These are phyloP conservation scores for Lepidostoma basale DNA, from an alignment of 1,140 invertebrate genomes.

Conservation along the genomic window DNA sequence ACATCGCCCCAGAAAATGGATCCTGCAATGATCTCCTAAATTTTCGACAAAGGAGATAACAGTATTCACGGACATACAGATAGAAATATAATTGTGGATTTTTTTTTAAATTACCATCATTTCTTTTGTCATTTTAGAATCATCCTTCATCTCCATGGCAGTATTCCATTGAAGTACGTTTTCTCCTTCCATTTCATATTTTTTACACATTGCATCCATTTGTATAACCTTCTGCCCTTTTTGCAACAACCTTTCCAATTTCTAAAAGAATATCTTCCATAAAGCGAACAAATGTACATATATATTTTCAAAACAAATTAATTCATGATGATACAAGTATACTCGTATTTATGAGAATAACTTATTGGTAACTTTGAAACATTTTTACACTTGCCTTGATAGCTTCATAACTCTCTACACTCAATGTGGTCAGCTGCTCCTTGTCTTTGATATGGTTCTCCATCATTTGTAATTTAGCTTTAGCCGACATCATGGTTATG, in stretches of 20 bases:
- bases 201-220: constrained; percentile 54
- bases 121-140: constrained; percentile 13
- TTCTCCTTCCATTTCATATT: constrained; percentile 55
- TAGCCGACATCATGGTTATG: constrained; percentile 32
- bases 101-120: constrained; percentile 29
- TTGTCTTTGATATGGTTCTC: constrained; percentile 38
- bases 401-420: constrained; percentile 40
- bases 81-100: too few relatives aligned
- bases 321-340: too few relatives aligned
- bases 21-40: too few relatives aligned
- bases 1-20: too few relatives aligned
- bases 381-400: constrained; percentile 32
- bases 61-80: too few relatives aligned
- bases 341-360: too few relatives aligned
- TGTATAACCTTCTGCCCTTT: constrained; percentile 54
- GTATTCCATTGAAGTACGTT: constrained; percentile 43
- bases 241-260: constrained; percentile 49
- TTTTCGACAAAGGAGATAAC: too few relatives aligned
- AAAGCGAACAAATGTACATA: too few relatives aligned
- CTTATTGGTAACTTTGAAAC: too few relatives aligned
- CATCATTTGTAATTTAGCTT: constrained; percentile 31
- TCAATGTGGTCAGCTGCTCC: constrained; percentile 36
- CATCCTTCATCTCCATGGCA: constrained; percentile 8
- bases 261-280: constrained; percentile 49
- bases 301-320: too few relatives aligned